These are phyloP conservation scores for Hippopotamus amphibius DNA, from an alignment of 2,113 vertebrate genomes.

Conservation along the genomic window DNA sequence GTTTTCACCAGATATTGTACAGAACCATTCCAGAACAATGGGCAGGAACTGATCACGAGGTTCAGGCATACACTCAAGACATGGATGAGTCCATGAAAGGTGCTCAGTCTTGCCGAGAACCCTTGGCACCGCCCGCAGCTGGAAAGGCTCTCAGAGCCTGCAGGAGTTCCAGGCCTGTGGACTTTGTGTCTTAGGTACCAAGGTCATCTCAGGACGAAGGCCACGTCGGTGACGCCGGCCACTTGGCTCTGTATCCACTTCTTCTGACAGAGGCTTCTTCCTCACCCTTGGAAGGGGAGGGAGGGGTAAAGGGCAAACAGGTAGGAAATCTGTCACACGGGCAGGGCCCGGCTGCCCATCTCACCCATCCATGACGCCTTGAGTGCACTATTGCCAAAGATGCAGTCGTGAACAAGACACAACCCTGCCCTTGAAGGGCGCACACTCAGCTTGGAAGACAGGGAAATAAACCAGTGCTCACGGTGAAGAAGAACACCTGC, in stretches of 20 bases:
- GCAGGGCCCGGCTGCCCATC: background rate
- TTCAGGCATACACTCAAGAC: background rate
- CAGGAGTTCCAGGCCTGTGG: slow-evolving; percentile 10
- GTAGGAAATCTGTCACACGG: background rate
- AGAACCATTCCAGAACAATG: background rate
- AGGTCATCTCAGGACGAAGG: slow-evolving; percentile 65
- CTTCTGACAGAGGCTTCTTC: background rate
- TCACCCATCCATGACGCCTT: background rate
- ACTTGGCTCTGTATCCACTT: background rate
- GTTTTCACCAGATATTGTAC: background rate
- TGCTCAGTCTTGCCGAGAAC: background rate
- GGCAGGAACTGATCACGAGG: background rate
- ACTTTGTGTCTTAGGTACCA: slow-evolving; percentile 27
- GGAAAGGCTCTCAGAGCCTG: background rate
- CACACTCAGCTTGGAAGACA: background rate
- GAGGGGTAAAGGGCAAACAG: background rate
- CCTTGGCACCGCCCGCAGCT: background rate
- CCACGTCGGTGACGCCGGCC: background rate
- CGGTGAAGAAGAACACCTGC: background rate
- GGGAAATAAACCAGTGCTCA: background rate
- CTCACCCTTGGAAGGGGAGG: background rate
- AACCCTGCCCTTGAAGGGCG: background rate
- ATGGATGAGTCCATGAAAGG: slow-evolving; percentile 54
- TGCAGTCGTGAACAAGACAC: background rate
- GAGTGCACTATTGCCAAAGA: background rate